Conservation (phyloP, 2,113 vertebrate genomes). For the Melanocharis versteri region DNA sequence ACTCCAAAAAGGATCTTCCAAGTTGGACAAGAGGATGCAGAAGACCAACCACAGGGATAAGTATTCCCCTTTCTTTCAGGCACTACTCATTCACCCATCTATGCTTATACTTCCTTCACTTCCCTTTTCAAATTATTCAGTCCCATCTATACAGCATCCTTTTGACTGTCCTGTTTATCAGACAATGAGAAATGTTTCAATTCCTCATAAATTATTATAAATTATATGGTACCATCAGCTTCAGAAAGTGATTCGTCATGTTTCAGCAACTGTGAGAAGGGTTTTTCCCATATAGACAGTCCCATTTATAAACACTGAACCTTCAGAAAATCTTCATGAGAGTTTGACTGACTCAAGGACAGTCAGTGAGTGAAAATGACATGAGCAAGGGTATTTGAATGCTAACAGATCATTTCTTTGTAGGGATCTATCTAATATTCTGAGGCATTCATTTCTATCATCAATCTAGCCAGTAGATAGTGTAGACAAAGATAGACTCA, state of each 20-base stretch:
- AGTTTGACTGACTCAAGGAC: not conserved
- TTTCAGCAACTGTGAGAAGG: not conserved
- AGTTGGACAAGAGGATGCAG: not conserved
- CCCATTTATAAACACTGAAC: not conserved
- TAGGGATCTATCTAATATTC: not conserved
- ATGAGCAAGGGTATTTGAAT: not conserved
- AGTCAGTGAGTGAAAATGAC: not conserved
- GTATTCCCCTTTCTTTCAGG: not conserved
- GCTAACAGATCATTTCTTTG: not conserved
- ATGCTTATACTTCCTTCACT: not conserved
- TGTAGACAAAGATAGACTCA: not conserved
- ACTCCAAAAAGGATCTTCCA: not conserved
- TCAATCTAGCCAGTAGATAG: not conserved
- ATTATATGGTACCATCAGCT: not conserved
- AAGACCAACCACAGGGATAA: not conserved
- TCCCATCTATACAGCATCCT: not conserved
- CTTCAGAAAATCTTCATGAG: not conserved
- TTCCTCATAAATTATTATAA: not conserved
- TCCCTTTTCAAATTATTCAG: not conserved
- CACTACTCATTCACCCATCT: not conserved
- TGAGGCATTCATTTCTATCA: slow-evolving; percentile 12
- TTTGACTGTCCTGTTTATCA: not conserved
- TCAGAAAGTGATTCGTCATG: not conserved
- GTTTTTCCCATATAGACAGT: not conserved
- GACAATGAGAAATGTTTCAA: not conserved